Base-by-base conservation (phyloP, 2,888 invertebrate genomes). In the Strigamia transsilvanica region DNA sequence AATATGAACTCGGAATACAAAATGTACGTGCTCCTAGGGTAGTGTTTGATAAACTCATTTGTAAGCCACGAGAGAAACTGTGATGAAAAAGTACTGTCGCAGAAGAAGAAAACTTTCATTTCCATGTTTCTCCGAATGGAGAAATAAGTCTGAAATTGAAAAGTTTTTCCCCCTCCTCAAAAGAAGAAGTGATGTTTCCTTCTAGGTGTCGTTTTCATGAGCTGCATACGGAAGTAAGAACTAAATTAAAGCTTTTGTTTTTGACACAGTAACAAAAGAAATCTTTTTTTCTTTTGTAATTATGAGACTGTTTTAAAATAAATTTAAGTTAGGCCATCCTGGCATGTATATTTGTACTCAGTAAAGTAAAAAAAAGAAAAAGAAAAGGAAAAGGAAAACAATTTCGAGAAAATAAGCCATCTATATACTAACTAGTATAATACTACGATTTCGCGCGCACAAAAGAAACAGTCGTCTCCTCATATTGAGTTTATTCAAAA, bases 61-160 rank as follows among this genome's bases (percentile, higher is more conserved):
- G 61, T 61, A 61, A 23, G 61, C 61, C 61, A 23, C 18, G 18
- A 61, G 61, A 61, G n/a, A 61, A 15, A 61, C 61, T n/a, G 61
- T 46, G 61, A 12, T 61, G 61, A 61, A 61, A 61, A 61, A 61
- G 18, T 61, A 61, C 7, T 61, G 61, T 23, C 61, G 18, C 18
- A 21, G 61, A 61, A 23, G 12, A 23, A n/a, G 56, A 23, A 61
- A 61, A 61, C 61, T 61, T 23, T 61, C 61, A 61, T 61, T 61
- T 61, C 23, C 61, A 61, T 23, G 61, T 61, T 61, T 61, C 21
- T 23, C 18, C 23, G 61, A 61, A 61, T 61, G 61, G 12, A 61
- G 23, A 61, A 23, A 61, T 61, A 61, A 61, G 61, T 61, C 23
- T 61, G 61, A 61, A 61, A 61, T 61, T 61, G 61, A 61, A 61